Evolutionary conservation across 1,140 invertebrate species (phyloP).

Genomic region (Panagrolaimus sp.): DNA sequence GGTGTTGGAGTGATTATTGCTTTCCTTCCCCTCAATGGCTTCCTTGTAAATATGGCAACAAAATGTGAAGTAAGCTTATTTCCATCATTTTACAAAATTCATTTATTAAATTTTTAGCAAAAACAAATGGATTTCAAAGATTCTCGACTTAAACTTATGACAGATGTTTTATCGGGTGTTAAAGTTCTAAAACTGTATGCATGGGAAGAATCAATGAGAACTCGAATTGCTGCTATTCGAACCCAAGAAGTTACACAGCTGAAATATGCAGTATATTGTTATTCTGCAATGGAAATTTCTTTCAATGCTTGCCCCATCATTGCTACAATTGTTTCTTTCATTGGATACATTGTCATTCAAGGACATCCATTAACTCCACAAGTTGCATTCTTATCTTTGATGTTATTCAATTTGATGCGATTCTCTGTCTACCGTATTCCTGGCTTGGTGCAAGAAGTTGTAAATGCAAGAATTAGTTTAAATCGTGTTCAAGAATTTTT

Average conservation of each 20-base stretch:
- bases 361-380: slow-evolving; percentile 63
- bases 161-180: background rate
- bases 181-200: slow-evolving; percentile 4
- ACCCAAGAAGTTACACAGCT: background rate
- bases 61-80: background rate
- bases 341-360: slow-evolving; percentile 34
- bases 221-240: background rate
- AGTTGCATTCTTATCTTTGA: slow-evolving; percentile 67
- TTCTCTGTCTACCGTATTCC: background rate
- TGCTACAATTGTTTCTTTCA: slow-evolving; percentile 22
- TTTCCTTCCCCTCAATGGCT: background rate
- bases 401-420: background rate
- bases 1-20: background rate
- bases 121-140: background rate
- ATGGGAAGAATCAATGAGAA: background rate
- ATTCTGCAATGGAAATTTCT: background rate
- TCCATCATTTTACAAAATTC: no score
- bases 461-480: background rate
- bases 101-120: background rate
- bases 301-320: background rate
- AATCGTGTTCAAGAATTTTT: slow-evolving; percentile 27
- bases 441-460: background rate
- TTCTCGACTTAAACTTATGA: background rate
- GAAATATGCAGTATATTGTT: background rate
- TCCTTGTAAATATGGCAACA: background rate